A percentile compares a stretch with the other conserved stretches of the same genome.
Evolutionary conservation across 2,797 vertebrate genomes (phyloP).

Genomic region (Falco rusticolus): DNA sequence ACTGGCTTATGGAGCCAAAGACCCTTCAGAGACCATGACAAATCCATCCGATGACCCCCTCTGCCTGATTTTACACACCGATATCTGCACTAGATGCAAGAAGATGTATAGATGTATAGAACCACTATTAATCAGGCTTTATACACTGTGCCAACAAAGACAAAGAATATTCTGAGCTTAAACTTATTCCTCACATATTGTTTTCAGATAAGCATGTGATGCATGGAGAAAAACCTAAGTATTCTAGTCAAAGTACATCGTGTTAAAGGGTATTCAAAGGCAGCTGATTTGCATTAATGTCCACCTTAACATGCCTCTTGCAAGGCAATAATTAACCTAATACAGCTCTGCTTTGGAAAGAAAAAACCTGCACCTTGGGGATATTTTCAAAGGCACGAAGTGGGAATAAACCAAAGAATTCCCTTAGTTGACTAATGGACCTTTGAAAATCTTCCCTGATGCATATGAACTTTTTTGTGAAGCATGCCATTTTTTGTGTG

Average conservation of each 20-base stretch:
- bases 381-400: neutral
- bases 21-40: constrained; percentile 39
- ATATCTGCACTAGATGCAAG: neutral
- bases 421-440: neutral
- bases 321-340: neutral
- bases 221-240: neutral
- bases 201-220: neutral
- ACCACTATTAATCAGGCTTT: neutral
- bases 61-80: constrained; percentile 4
- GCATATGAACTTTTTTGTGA: neutral
- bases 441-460: neutral
- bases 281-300: neutral
- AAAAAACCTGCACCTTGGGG: neutral
- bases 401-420: neutral
- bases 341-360: neutral
- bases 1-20: neutral
- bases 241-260: neutral
- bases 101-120: neutral
- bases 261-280: neutral
- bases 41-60: constrained; percentile 8
- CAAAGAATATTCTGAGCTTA: neutral
- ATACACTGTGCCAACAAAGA: neutral
- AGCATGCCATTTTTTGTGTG: neutral
- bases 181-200: neutral
- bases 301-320: neutral